These are phyloP conservation scores for Cinclus cinclus DNA, from an alignment of 2,113 vertebrate genomes.

Conservation along the genomic window DNA sequence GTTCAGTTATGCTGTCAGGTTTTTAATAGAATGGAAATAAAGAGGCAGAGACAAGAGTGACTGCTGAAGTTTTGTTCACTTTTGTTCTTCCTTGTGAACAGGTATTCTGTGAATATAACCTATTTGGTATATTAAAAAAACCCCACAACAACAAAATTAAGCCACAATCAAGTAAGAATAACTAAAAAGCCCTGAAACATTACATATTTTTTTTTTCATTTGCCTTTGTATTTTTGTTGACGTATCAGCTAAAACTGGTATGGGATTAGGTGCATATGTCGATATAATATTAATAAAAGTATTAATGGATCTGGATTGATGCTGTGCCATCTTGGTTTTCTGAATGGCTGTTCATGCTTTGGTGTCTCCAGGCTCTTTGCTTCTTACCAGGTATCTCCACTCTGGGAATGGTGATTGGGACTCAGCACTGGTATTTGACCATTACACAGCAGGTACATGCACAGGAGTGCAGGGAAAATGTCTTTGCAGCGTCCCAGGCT, in stretches of 20 bases:
- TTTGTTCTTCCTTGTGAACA: not conserved
- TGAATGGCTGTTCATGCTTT: not conserved
- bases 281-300: not conserved
- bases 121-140: not conserved
- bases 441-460: not conserved
- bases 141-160: fast-evolving
- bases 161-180: not conserved
- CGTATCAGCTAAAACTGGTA: not conserved
- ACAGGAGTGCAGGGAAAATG: not conserved
- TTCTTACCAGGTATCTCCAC: not conserved
- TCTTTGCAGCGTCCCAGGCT: fast-evolving
- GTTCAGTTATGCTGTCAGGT: not conserved
- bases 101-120: not conserved
- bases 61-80: not conserved
- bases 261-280: not conserved
- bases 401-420: not conserved
- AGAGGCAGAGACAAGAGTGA: not conserved
- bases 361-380: not conserved
- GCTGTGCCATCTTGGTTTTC: not conserved
- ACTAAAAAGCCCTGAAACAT: fast-evolving
- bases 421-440: not conserved
- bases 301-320: not conserved
- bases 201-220: not conserved
- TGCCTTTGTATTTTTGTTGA: not conserved
- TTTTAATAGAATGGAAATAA: not conserved